phyloP scores from a whole-genome alignment of 2,113 vertebrate species.

The Perca fluviatilis region DNA sequence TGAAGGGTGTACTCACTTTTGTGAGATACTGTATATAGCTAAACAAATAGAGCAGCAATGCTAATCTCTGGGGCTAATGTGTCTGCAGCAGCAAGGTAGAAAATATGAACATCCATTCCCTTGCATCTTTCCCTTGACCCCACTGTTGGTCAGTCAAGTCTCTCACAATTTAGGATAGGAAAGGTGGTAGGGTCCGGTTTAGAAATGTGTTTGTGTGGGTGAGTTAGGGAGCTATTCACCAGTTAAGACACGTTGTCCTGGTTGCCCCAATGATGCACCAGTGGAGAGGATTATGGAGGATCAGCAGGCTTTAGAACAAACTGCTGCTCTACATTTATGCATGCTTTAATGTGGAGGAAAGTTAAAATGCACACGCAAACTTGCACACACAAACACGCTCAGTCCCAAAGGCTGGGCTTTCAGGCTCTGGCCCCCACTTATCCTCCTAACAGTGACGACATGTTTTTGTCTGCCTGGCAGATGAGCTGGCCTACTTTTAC shows the following conservation, averaged over 20 bases:
- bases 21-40: too few relatives aligned
- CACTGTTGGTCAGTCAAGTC: background rate
- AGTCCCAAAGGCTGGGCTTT: conserved; percentile 8
- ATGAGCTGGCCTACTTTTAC: conserved; percentile 78
- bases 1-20: too few relatives aligned
- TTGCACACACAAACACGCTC: background rate
- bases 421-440: background rate
- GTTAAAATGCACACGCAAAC: conserved; percentile 3
- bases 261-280: conserved; percentile 41
- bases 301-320: conserved; percentile 63
- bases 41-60: too few relatives aligned
- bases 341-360: conserved; percentile 30
- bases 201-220: background rate
- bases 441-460: conserved; percentile 26
- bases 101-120: background rate
- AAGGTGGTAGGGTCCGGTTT: background rate
- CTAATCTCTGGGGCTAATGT: too few relatives aligned
- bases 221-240: background rate
- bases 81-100: background rate
- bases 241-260: conserved; percentile 30
- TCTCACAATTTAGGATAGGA: background rate
- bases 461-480: conserved; percentile 71
- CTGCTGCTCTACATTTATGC: conserved; percentile 51
- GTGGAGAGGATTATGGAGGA: conserved; percentile 66
- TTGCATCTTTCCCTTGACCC: background rate